phyloP scores from a whole-genome alignment of 2,888 invertebrate genomes.

The Stegophylla sp. region DNA sequence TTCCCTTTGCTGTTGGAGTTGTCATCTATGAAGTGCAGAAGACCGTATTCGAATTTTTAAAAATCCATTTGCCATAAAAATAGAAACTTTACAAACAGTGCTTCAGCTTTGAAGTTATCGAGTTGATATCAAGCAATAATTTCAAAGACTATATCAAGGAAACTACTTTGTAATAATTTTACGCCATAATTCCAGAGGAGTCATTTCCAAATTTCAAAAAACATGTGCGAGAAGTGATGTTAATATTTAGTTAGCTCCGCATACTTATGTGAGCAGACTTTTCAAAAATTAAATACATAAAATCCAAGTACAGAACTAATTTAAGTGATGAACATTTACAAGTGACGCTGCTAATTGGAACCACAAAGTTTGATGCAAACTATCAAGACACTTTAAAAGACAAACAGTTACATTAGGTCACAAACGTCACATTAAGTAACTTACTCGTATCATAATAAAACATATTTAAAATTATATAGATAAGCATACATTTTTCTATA shows the following conservation, averaged over 20 bases:
- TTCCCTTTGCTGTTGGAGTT: conserved; percentile 19
- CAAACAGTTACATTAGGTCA: background rate
- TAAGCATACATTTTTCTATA: conserved; percentile 12
- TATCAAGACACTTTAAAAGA: conserved; percentile 16
- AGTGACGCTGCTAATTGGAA: conserved; percentile 21
- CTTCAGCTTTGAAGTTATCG: conserved; percentile 3
- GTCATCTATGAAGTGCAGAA: background rate
- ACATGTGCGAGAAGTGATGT: conserved; percentile 7
- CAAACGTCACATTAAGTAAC: conserved; percentile 15
- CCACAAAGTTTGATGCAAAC: conserved; percentile 22
- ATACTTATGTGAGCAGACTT: background rate
- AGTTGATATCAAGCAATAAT: conserved; percentile 17
- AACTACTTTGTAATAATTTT: background rate
- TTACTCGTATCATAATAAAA: conserved; percentile 1
- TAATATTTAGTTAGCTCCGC: conserved; percentile 1
- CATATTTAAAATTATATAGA: conserved; percentile 21
- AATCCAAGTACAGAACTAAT: conserved; percentile 23
- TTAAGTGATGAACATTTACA: conserved; percentile 32
- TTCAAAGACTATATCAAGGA: background rate
- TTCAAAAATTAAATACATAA: conserved; percentile 10
- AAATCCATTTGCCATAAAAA: conserved; percentile 15
- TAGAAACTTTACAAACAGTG: conserved; percentile 6
- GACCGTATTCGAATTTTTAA: conserved; percentile 3
- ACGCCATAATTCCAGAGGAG: conserved; percentile 8
- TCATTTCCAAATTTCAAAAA: conserved; percentile 20